A percentile compares a stretch with the other conserved stretches of the same genome.
Conservation (phyloP, 2,797 vertebrate genomes). For the Tangara arthus region DNA sequence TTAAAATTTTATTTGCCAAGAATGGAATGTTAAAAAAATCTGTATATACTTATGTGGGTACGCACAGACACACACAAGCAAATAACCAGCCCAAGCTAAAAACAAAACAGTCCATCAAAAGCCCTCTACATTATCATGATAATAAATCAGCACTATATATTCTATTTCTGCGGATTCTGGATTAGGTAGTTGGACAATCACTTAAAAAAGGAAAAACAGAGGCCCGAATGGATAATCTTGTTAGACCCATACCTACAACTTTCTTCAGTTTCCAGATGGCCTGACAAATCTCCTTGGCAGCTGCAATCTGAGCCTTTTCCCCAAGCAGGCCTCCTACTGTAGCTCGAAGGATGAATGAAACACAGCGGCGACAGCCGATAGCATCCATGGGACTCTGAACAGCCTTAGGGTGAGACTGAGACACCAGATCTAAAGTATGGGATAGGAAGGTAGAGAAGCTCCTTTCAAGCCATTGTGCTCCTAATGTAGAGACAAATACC, state of each 20-base stretch:
- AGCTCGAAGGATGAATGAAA: constrained; percentile 88
- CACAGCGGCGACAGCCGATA: constrained; percentile 78
- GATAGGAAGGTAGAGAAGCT: constrained; percentile 83
- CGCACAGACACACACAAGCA: background rate
- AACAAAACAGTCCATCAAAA: background rate
- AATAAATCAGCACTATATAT: background rate
- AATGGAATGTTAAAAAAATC: background rate
- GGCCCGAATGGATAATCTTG: constrained; percentile 23
- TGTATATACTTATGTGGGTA: background rate
- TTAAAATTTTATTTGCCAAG: background rate
- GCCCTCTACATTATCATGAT: constrained; percentile 1
- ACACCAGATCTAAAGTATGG: constrained; percentile 85
- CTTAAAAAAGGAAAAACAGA: constrained; percentile 19
- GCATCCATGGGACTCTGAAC: constrained; percentile 80
- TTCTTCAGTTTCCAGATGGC: constrained; percentile 83
- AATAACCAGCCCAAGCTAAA: background rate
- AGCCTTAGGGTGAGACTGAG: constrained; percentile 81
- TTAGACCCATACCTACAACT: constrained; percentile 81
- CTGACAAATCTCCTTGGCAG: constrained; percentile 85
- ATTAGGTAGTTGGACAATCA: constrained; percentile 26
- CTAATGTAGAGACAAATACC: constrained; percentile 86
- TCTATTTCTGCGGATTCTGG: background rate
- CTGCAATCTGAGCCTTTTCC: constrained; percentile 90
- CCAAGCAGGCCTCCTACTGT: constrained; percentile 86
- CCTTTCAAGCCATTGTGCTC: constrained; percentile 86